Percentiles rank a stretch among this genome's conserved stretches.
These are phyloP conservation scores for Drosophila elegans DNA, from an alignment of 1,140 invertebrate genomes.

Conservation along the genomic window DNA sequence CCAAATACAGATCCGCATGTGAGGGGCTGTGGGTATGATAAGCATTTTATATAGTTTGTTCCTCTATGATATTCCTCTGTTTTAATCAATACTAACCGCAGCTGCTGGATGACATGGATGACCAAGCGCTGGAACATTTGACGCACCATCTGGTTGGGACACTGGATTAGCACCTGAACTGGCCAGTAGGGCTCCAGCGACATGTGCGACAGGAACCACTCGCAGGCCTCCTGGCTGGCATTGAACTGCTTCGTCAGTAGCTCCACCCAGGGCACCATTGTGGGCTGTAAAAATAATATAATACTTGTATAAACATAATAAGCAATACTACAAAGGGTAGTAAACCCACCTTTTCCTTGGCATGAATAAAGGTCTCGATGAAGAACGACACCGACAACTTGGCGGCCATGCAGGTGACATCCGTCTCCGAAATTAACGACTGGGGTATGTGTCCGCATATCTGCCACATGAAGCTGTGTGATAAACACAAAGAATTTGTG, in stretches of 20 bases:
- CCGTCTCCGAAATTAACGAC: conserved; percentile 91
- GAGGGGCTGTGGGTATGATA: conserved; percentile 84
- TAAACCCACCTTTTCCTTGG: conserved; percentile 94
- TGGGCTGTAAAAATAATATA: conserved; percentile 87
- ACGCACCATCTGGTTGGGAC: conserved; percentile 97
- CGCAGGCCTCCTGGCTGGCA: conserved; percentile 94
- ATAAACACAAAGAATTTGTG: not conserved
- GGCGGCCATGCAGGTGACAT: conserved; percentile 93
- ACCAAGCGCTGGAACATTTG: conserved; percentile 97
- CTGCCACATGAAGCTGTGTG: conserved; percentile 96
- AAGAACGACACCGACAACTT: conserved; percentile 97
- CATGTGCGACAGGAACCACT: conserved; percentile 97
- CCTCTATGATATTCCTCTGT: no score
- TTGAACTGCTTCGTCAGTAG: conserved; percentile 97
- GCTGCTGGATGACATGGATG: conserved; percentile 96
- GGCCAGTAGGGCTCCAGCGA: conserved; percentile 97
- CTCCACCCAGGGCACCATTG: conserved; percentile 98
- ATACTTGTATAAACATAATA: no score
- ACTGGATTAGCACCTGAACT: conserved; percentile 96
- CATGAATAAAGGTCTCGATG: conserved; percentile 98
- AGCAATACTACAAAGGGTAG: not conserved
- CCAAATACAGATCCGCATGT: conserved; percentile 90
- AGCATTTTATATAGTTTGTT: no score
- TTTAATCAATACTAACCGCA: conserved; percentile 85
- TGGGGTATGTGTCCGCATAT: conserved; percentile 97